A percentile compares a stretch with the other conserved stretches of the same genome.
Conservation (phyloP, 1,140 invertebrate genomes). For the Solenopsis fugax region DNA sequence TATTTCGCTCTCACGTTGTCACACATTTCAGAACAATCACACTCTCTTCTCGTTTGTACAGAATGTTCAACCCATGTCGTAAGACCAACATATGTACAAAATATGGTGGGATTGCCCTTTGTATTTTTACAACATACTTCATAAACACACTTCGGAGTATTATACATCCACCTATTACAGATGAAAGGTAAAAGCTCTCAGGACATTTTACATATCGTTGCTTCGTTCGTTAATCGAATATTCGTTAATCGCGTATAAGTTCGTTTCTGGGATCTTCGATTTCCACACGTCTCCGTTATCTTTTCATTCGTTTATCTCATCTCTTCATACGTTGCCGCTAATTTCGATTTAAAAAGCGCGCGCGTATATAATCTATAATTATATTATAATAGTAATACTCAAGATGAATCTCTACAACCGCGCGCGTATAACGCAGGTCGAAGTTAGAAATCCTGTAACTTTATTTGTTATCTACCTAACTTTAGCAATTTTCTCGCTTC, state of each 20-base stretch:
- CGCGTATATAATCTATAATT: background rate
- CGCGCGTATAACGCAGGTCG: background rate
- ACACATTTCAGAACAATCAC: background rate
- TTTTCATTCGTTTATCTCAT: background rate
- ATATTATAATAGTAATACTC: background rate
- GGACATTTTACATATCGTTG: background rate
- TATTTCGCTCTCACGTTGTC: background rate
- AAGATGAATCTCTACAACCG: background rate
- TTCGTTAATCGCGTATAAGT: slow-evolving; percentile 41
- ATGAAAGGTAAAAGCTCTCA: background rate
- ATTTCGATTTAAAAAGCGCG: slow-evolving; percentile 2
- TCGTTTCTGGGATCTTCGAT: slow-evolving; percentile 32
- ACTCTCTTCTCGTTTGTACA: background rate
- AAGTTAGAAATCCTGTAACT: background rate
- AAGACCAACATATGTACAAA: background rate
- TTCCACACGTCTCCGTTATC: background rate
- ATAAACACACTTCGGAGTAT: background rate
- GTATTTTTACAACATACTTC: background rate
- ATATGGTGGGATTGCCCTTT: background rate
- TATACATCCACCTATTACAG: background rate
- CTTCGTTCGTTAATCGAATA: slow-evolving; percentile 54
- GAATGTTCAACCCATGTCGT: background rate
- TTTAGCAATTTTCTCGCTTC: background rate
- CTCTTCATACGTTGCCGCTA: background rate
- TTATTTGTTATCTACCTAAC: background rate